Base-by-base conservation (phyloP, 1,140 invertebrate genomes). In the Gonioctena quinquepunctata region DNA sequence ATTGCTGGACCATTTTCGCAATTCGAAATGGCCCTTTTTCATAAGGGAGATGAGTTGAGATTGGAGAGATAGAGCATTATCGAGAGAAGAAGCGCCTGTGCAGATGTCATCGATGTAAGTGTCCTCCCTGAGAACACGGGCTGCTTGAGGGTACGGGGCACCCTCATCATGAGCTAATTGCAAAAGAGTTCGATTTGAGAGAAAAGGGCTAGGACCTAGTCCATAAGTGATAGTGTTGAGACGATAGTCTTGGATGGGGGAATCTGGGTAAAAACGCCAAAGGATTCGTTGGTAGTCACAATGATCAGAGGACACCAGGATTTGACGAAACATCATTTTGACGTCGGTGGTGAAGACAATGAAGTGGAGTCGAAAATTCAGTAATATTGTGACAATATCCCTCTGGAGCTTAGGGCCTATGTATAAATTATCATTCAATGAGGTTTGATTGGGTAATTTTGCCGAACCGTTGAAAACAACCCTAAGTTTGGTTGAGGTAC, bases 361-460 rank as follows among this genome's bases (percentile, higher is more conserved):
- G 22, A 48, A 62, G 64, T 83, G 75, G 25, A 67, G 64, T 57
- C 85, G 33, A 77, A 83, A 86, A 59, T 82, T 78, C 16, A 85
- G 71, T 5, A 86, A 23, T 25, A 85, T 72, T 27, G 73, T 70
- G 23, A 80, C 57, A 13, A 81, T 60, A 22, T 74, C 69, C 8
- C 65, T 22, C n/a, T n/a, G n/a, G n/a, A n/a, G n/a, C n/a, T n/a
- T n/a, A n/a, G n/a, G n/a, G n/a, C 80, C 78, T 11, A 63, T 25
- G 3, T 66, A 63, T 19, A 76, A 56, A 28, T 63, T 54, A 13
- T 80, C 70, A 64, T 81, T 80, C 19, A 80, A 66, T 4, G 71
- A 75, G n/a, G 18, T n/a, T 8, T 48, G 18, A 33, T 22, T 28
- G 8, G 16, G 23, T 16, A n/a, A 13, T 42, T 42, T 42, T 2